A percentile compares a stretch with the other conserved stretches of the same genome.
Conservation (phyloP, 2,797 vertebrate genomes). For the Euphonia xanthogaster region DNA sequence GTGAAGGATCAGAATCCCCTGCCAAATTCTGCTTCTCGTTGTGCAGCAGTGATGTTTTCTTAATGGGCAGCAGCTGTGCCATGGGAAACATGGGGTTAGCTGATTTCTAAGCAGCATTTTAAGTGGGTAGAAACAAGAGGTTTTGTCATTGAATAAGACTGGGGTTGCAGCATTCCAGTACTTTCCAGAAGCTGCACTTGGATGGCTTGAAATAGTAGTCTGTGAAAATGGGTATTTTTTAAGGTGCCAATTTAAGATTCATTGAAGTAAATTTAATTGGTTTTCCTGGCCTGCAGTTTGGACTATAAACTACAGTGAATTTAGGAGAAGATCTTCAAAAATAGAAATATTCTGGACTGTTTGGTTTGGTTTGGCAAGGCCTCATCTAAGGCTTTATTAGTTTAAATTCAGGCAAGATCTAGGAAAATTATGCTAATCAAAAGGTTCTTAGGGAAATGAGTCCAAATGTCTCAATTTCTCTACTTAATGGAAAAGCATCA, state of each 20-base stretch:
- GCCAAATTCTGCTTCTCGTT: accelerated
- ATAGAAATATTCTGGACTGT: background rate
- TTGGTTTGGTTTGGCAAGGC: background rate
- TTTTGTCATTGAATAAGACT: background rate
- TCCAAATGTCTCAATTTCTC: background rate
- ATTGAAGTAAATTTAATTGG: background rate
- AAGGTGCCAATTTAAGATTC: background rate
- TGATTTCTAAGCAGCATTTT: background rate
- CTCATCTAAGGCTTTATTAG: background rate
- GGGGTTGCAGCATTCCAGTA: background rate
- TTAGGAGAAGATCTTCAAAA: background rate
- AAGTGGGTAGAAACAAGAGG: background rate
- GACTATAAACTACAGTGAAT: background rate
- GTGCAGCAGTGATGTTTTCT: background rate
- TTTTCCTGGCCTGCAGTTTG: background rate
- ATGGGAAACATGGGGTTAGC: background rate
- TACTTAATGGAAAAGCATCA: background rate
- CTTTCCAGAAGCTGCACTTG: background rate
- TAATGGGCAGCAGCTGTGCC: accelerated
- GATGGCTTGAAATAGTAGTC: background rate
- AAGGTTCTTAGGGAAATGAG: background rate
- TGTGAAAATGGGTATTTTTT: background rate
- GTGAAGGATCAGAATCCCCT: background rate
- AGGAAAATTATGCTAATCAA: background rate
- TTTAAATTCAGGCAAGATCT: background rate